These are phyloP conservation scores for Cephus pygmeus DNA, from an alignment of 2,888 invertebrate genomes.

Conservation along the genomic window DNA sequence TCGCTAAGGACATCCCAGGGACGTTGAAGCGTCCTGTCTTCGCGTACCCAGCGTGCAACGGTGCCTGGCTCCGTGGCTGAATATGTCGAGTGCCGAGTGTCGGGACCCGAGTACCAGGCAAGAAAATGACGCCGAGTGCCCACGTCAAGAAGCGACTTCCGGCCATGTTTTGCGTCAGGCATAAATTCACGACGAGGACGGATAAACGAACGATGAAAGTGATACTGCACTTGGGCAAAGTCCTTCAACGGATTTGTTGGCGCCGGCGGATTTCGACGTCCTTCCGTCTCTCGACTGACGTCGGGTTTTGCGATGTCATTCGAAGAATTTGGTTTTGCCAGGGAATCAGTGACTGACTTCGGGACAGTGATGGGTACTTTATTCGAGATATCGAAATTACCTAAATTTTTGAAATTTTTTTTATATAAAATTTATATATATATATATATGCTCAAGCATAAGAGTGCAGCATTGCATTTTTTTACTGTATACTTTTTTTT, in stretches of 20 bases:
- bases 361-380: neutral
- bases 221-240: slow-evolving; percentile 28
- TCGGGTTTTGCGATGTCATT: slow-evolving; percentile 22
- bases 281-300: slow-evolving; percentile 24
- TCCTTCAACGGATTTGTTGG: slow-evolving; percentile 42
- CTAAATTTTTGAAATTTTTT: neutral
- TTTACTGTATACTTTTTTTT: neutral
- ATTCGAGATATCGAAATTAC: neutral
- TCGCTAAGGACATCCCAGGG: neutral
- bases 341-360: neutral
- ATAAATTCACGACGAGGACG: slow-evolving; percentile 23
- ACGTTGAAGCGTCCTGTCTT: neutral
- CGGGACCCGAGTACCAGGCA: neutral
- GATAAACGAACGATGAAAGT: slow-evolving; percentile 25
- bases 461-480: neutral
- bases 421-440: neutral
- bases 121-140: neutral
- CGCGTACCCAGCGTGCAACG: neutral
- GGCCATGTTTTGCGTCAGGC: slow-evolving; percentile 40
- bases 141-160: slow-evolving; percentile 48
- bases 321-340: neutral
- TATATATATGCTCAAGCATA: neutral
- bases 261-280: slow-evolving; percentile 39
- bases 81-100: slow-evolving; percentile 26
- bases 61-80: neutral